Base-by-base conservation (phyloP, 2,888 invertebrate genomes). In the Pyrgus malvae region DNA sequence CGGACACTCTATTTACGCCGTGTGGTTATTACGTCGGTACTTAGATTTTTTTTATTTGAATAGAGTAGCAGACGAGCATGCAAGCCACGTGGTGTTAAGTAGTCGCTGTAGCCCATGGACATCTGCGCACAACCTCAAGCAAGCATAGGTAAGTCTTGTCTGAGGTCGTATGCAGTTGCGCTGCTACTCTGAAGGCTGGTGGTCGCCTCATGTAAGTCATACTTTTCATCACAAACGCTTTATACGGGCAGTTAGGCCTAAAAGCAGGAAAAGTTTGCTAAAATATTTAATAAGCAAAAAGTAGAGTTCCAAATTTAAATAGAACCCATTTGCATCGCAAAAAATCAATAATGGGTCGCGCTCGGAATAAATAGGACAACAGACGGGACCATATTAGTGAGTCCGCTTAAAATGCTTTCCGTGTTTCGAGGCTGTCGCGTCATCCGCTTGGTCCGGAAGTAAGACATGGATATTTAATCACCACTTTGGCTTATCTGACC, bases 361-460 rank as follows among this genome's bases (percentile, higher is more conserved):
- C 76, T 76, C 64, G 70, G 83, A 83, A 86, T 82, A 85, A 83
- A 81, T 78, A 76, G 82, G 78, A 84, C 84, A 86, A 83, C 83
- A 74, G 80, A 65, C 70, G 64, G 60, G 57, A 64, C 67, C 74
- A 68, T 75, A 75, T 78, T 78, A 76, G 80, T 76, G 70, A 69
- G 68, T 70, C 67, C 76, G 81, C 83, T 89, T 90, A 90, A 90
- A 90, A 90, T 89, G 88, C 89, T 89, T 89, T 89, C 78, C 88
- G 78, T 90, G 89, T 90, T 78, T 70, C 69, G 69, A 66, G 76
- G 70, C 69, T n/a, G n/a, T n/a, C 57, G 76, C 71, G 57, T 59
- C 64, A 67, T 66, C 67, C 58, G 59, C 48, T 54, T 49, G 56
- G 48, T 49, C 67, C 83, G 88, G 86, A 87, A 86, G 78, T 80